A percentile compares a stretch with the other conserved stretches of the same genome.
Conservation (phyloP, 2,113 vertebrate genomes). For the Anolis sagrei region DNA sequence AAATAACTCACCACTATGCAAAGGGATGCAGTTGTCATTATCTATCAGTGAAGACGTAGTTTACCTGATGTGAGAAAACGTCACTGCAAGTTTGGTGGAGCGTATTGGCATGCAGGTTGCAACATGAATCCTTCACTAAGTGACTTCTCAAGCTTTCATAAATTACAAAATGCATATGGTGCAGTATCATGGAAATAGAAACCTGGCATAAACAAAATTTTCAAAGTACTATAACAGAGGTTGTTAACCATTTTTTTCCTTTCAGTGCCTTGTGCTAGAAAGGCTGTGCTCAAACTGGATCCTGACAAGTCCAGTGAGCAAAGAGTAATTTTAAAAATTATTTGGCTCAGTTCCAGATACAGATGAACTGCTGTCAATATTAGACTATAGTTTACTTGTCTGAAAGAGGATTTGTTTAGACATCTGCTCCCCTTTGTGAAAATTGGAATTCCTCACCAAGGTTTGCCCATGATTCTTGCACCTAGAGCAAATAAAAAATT, state of each 20-base stretch:
- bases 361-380: not conserved
- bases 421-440: not conserved
- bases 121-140: not conserved
- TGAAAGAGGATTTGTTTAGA: not conserved
- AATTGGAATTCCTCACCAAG: not conserved
- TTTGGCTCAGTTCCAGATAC: not conserved
- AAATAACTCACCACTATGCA: slow-evolving; percentile 4
- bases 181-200: not conserved
- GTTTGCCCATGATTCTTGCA: not conserved
- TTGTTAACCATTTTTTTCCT: not conserved
- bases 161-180: not conserved
- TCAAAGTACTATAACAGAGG: not conserved
- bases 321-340: not conserved
- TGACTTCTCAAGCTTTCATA: slow-evolving; percentile 19
- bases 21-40: not conserved
- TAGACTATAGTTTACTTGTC: not conserved
- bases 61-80: not conserved
- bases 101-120: not conserved
- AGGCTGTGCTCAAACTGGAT: not conserved
- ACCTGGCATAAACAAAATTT: not conserved
- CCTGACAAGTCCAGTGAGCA: not conserved
- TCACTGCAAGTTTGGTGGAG: not conserved
- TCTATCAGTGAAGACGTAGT: not conserved
- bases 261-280: not conserved
- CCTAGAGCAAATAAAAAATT: not conserved